Evolutionary conservation across 2,888 invertebrate genomes (phyloP), one percentile per base, ranked within the genome.

Genomic region (Tachina fera): DNA sequence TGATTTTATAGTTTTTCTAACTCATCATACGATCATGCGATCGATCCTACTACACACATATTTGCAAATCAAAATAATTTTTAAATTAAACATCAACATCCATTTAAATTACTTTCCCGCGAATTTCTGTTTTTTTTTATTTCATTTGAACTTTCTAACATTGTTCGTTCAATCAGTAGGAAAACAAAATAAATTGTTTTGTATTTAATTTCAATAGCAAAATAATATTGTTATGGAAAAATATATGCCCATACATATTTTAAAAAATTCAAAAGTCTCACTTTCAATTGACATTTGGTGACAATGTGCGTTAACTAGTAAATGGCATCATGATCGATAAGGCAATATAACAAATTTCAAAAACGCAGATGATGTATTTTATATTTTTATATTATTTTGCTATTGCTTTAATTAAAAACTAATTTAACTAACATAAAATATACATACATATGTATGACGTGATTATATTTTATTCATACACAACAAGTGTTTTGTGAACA

Each of bases 201-300:
- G 31, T 72, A 72, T 80, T 51, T 49, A 80, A 80, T 80, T 80
- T 63, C 72, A 80, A 80, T 80, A 74, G 45, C 74, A 74, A 67
- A 74, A 16, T 67, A 79, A 70, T 79, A 49, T 58, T 60, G 22
- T 43, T 22, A 58, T 14, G 49, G 65, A 9, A 63, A 58, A 65
- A 14, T 31, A 31, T 31, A 31, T 6, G 31, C 6, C 31, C 31
- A 31, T 31, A 56, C 9, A 13, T 61, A 70, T 56, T 39, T 70
- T 49, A 41, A 72, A 39, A 71, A 16, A 41, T 16, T 47, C 3
- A 49, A 63, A 56, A 56, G 1, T 63, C 11, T 65, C 47, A 53
- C 53, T 58, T 63, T 31, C 53, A 43, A 47, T 56, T 71, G n/a
- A 60, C 39, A 72, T 58, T 58, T 47, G 31, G n/a, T 11, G 56